Percentiles rank a stretch among this genome's conserved stretches.
These are phyloP conservation scores for Diaprepes abbreviatus DNA, from an alignment of 2,888 invertebrate genomes.

Conservation along the genomic window DNA sequence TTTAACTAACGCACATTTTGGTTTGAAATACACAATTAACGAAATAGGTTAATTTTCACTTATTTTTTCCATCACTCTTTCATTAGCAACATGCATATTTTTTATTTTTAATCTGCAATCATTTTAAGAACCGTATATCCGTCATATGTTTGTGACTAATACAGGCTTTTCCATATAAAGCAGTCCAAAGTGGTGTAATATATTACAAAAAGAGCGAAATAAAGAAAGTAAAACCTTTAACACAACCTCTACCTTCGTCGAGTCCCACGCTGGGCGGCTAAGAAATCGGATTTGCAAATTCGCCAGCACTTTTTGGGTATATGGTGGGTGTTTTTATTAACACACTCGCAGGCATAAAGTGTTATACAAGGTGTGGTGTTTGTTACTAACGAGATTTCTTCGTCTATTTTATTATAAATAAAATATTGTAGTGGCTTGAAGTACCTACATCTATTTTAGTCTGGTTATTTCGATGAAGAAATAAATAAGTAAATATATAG, in stretches of 20 bases:
- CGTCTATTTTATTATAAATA: not conserved
- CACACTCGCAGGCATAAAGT: conserved; percentile 20
- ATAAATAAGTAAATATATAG: too few species aligned
- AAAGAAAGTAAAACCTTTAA: conserved; percentile 45
- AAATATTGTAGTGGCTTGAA: too few species aligned
- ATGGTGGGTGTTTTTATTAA: conserved; percentile 41
- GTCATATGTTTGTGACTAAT: conserved; percentile 31
- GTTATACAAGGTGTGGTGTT: conserved; percentile 35
- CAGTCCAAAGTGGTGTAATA: conserved; percentile 40
- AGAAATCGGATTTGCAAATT: conserved; percentile 41
- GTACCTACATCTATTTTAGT: too few species aligned
- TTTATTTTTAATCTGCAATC: too few species aligned
- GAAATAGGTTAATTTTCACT: too few species aligned
- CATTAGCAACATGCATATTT: too few species aligned
- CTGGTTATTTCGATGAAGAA: too few species aligned
- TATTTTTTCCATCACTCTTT: too few species aligned
- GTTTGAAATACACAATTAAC: too few species aligned
- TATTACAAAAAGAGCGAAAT: conserved; percentile 45
- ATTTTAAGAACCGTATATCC: not conserved
- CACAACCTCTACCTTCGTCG: conserved; percentile 35
- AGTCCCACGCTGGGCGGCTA: conserved; percentile 37
- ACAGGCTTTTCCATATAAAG: conserved; percentile 35
- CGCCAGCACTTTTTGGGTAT: conserved; percentile 38
- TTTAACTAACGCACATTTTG: too few species aligned
- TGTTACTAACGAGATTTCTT: conserved; percentile 15